These are phyloP conservation scores for Tenthredo distinguenda DNA, from an alignment of 2,888 invertebrate genomes.

Conservation along the genomic window DNA sequence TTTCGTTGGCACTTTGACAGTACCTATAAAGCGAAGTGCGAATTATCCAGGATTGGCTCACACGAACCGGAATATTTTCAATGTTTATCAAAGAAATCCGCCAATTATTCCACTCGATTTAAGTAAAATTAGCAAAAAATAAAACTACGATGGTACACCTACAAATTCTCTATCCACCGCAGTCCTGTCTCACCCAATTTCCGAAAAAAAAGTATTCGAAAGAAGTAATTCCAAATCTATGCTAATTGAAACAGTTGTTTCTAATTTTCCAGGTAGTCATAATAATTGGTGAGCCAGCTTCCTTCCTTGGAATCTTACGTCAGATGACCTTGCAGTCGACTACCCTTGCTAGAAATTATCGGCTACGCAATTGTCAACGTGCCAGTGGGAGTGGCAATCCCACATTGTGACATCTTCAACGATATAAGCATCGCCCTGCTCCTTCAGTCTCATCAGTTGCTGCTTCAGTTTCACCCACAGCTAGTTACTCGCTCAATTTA, in stretches of 20 bases:
- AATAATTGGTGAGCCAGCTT: neutral
- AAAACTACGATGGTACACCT: neutral
- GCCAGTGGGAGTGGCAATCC: constrained; percentile 61
- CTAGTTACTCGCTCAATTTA: constrained; percentile 41
- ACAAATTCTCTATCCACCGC: neutral
- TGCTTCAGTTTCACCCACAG: constrained; percentile 60
- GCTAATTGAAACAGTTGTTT: neutral
- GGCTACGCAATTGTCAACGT: constrained; percentile 38
- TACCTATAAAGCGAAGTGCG: neutral
- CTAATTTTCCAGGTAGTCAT: neutral
- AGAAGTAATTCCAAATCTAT: neutral
- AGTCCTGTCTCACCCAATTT: neutral
- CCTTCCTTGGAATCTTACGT: constrained; percentile 13
- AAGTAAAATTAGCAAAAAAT: neutral
- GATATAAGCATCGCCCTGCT: constrained; percentile 63
- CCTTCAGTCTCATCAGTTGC: constrained; percentile 65
- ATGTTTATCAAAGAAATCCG: neutral
- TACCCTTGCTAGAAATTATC: constrained; percentile 61
- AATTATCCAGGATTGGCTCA: constrained; percentile 5
- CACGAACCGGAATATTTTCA: neutral
- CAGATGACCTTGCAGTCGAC: constrained; percentile 62
- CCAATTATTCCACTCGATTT: neutral
- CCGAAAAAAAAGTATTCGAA: neutral
- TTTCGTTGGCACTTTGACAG: constrained; percentile 33
- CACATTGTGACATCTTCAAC: constrained; percentile 68